These are phyloP conservation scores for Synanthedon tipuliformis DNA, from an alignment of 2,888 invertebrate genomes.

Conservation along the genomic window DNA sequence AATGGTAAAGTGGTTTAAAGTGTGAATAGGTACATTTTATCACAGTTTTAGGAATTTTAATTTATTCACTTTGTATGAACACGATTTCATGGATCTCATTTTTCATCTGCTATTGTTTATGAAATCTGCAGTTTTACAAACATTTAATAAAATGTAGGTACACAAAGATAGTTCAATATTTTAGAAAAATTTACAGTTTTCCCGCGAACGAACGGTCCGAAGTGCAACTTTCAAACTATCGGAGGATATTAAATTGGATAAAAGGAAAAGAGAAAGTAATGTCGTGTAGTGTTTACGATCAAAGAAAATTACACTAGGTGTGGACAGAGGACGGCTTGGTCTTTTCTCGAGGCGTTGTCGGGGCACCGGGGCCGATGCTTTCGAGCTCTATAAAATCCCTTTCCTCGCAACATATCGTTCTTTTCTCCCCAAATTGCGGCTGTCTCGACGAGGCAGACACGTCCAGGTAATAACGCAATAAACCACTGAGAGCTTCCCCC, in stretches of 20 bases:
- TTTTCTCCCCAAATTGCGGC: constrained; percentile 64
- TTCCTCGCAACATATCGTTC: constrained; percentile 63
- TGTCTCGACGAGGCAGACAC: constrained; percentile 62
- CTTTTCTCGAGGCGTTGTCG: constrained; percentile 29
- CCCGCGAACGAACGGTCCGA: constrained; percentile 9
- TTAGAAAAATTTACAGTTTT: background rate
- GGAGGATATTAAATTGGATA: constrained; percentile 51
- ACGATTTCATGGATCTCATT: no score
- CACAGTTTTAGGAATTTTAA: no score
- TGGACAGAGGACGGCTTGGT: constrained; percentile 36
- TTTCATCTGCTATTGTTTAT: no score
- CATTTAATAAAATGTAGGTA: no score
- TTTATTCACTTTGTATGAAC: no score
- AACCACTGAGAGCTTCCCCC: constrained; percentile 67
- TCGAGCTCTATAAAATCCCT: constrained; percentile 60
- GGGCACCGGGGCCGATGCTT: constrained; percentile 19
- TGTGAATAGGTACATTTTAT: no score
- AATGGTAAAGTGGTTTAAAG: no score
- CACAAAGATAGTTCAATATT: no score
- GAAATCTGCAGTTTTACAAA: no score
- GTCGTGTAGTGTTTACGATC: constrained; percentile 56
- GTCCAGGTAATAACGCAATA: constrained; percentile 71
- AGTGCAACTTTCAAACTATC: constrained; percentile 32
- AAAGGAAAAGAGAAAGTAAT: constrained; percentile 54
- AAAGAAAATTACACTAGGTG: constrained; percentile 60